phyloP scores from a whole-genome alignment of 2,888 invertebrate species.

The Eucera pruinosa region DNA sequence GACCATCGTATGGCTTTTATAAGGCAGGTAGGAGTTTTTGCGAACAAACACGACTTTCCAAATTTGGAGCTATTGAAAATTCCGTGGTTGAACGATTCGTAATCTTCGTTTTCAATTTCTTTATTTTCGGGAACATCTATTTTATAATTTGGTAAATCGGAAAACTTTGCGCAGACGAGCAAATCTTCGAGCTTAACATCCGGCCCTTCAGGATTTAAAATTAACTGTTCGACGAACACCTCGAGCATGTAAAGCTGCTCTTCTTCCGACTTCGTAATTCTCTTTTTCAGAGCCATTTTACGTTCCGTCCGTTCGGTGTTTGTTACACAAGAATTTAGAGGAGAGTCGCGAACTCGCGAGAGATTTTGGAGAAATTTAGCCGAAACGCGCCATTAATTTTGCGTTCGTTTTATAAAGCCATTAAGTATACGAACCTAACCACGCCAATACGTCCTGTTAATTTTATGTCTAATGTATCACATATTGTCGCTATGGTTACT shows the following conservation, averaged over 20 bases:
- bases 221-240: constrained; percentile 63
- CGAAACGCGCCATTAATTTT: constrained; percentile 67
- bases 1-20: constrained; percentile 57
- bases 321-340: constrained; percentile 64
- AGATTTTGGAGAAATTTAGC: constrained; percentile 15
- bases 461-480: constrained; percentile 16
- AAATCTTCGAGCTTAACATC: constrained; percentile 47
- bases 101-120: constrained; percentile 2
- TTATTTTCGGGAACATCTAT: constrained; percentile 37
- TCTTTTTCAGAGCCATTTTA: constrained; percentile 43
- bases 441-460: constrained; percentile 23
- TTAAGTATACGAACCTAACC: constrained; percentile 35
- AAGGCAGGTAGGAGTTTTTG: constrained; percentile 56
- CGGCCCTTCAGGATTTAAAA: constrained; percentile 48
- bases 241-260: constrained; percentile 71
- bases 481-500: constrained; percentile 38
- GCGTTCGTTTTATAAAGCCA: constrained; percentile 33
- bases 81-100: neutral
- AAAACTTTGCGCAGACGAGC: constrained; percentile 63
- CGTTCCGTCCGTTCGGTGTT: neutral
- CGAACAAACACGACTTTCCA: constrained; percentile 65
- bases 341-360: constrained; percentile 22
- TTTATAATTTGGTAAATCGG: constrained; percentile 69
- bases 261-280: neutral
- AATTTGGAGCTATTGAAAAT: constrained; percentile 33